Evolutionary conservation across 2,888 invertebrate species (phyloP), one percentile per base, ranked within the genome.

Genomic region (Bellardia bayeri): DNA sequence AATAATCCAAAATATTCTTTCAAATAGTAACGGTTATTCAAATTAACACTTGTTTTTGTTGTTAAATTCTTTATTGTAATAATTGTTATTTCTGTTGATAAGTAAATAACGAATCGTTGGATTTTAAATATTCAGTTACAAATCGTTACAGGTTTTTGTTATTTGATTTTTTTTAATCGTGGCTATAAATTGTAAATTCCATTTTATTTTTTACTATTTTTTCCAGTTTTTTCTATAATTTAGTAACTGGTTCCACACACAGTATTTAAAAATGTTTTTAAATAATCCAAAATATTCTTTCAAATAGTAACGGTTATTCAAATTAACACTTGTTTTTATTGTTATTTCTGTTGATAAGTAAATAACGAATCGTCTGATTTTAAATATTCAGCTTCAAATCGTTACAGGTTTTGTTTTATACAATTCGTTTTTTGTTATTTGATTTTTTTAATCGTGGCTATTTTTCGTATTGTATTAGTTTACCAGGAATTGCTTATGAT

Each of bases 401-500:
- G 40, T 71, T 71, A 63, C 49, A 63, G 71, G 42, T 69, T 80
- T 49, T 42, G 16, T 30, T 69, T 3, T 51, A 13, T 54, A 69
- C 33, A 63, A 37, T 40, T 78, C 56, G 56, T 69, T 79, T 76
- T 58, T 68, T 66, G 49, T 56, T 72, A 37, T 76, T 56, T 5
- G 3, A 37, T 2, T 2, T 37, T 5, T 16, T 71, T 76, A 3
- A n/a, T n/a, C n/a, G n/a, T n/a, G 49, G 56, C 42, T 69, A 8
- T 63, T 71, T 64, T 54, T 78, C 49, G 58, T 78, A 74, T 69
- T 61, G 69, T 63, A 40, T 64, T 56, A 49, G 49, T 81, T 82
- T 85, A 54, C 58, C 56, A 66, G 7, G 64, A 64, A 72, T 64
- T 83, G 75, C 54, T 63, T 64, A 82, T 88, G 87, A 87, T 82